Evolutionary conservation across 2,888 invertebrate genomes (phyloP), one percentile per base, ranked within the genome.

Genomic region (Eilema caniola): DNA sequence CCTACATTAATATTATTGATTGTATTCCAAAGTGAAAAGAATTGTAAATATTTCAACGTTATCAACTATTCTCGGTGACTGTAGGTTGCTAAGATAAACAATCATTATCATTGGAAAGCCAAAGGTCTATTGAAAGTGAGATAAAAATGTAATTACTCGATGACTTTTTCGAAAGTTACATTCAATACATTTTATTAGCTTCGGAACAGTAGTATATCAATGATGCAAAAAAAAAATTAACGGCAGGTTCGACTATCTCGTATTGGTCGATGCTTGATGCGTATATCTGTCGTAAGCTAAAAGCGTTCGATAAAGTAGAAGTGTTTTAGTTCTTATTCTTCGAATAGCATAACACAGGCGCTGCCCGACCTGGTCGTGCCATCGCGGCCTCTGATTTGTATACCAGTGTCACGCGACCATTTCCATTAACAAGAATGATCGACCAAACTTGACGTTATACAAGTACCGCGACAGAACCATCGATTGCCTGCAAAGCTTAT

Each of bases 381-480:
- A 89, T 91, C 90, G 86, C 92, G 85, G 82, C 76, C 78, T 82
- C 77, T 85, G 85, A 88, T 87, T 89, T 86, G 88, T 87, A 81
- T 68, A 67, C 77, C 71, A 72, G 70, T 83, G 86, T 88, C 91
- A 92, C 90, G 92, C 91, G 82, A 91, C 82, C 75, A 72, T 83
- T 83, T 77, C 75, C 79, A 78, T 70, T 74, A 70, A 83, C 82
- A 81, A 81, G 73, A 74, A 84, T 77, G 72, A 90, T 90, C 86
- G 88, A 90, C 80, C 85, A 84, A 89, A 85, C 83, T 72, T 62
- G 64, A 70, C 66, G 67, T 76, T 75, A 69, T 71, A 62, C 67
- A 62, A 25, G 57, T 41, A 59, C 69, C 62, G 62, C 66, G 70
- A 73, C 69, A 66, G 23, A 64, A 72, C 70, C 63, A 67, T 66